phyloP scores from a whole-genome alignment of 2,113 vertebrate genomes.

The Plectropomus leopardus region DNA sequence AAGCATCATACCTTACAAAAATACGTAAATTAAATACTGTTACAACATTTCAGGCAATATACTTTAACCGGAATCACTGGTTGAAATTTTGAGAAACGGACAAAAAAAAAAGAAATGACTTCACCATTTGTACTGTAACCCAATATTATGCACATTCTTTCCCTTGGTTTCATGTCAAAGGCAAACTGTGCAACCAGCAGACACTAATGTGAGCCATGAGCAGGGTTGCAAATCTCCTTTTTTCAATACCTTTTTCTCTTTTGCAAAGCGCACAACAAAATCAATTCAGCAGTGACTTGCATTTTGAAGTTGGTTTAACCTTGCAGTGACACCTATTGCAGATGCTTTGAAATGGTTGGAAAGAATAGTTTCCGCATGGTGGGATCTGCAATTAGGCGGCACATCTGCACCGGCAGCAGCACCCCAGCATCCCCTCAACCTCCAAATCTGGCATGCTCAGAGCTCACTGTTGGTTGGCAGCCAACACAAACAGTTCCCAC shows the following conservation, averaged over 20 bases:
- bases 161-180: conserved; percentile 40
- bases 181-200: conserved; percentile 23
- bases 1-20: not conserved
- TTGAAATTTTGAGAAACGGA: conserved; percentile 29
- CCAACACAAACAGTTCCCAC: conserved; percentile 78
- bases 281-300: conserved; percentile 56
- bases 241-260: conserved; percentile 10
- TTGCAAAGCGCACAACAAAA: conserved; percentile 22
- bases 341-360: conserved; percentile 78
- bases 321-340: conserved; percentile 80
- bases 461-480: conserved; percentile 63
- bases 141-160: conserved; percentile 19
- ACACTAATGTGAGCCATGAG: conserved; percentile 48
- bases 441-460: conserved; percentile 55
- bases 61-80: not conserved
- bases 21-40: conserved; percentile 14
- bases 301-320: conserved; percentile 81
- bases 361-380: conserved; percentile 83
- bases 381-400: conserved; percentile 79
- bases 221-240: conserved; percentile 29
- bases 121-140: conserved; percentile 10
- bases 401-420: conserved; percentile 76
- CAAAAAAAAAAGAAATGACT: conserved; percentile 19
- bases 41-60: conserved; percentile 6
- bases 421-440: conserved; percentile 41